These are phyloP conservation scores for Coptotermes formosanus DNA, from an alignment of 1,140 invertebrate genomes.

Conservation along the genomic window DNA sequence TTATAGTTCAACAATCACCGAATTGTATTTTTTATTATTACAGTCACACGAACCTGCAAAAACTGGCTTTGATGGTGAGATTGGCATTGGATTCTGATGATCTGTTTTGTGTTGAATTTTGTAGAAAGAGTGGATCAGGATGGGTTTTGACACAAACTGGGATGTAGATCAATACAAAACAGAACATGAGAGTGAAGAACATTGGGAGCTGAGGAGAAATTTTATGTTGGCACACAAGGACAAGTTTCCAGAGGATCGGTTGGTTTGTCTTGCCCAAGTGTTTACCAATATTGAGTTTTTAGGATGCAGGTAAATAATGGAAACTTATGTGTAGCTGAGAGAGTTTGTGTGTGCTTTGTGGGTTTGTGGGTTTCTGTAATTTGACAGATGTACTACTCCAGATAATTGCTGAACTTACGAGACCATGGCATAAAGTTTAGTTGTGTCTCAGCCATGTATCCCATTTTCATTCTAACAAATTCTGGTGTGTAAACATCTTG, in stretches of 20 bases:
- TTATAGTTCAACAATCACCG: too few relatives aligned
- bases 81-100: too few relatives aligned
- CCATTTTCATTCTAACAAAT: not conserved
- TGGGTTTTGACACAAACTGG: slow-evolving; percentile 47
- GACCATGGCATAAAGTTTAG: too few relatives aligned
- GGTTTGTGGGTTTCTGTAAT: not conserved
- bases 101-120: not conserved
- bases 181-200: slow-evolving; percentile 76
- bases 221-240: slow-evolving; percentile 73
- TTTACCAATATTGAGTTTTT: slow-evolving; percentile 81
- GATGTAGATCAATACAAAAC: slow-evolving; percentile 64
- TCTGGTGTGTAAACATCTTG: not conserved
- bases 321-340: not conserved
- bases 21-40: not conserved
- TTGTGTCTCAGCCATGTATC: not conserved
- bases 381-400: not conserved
- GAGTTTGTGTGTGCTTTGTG: not conserved
- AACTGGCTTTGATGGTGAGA: not conserved
- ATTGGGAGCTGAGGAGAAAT: slow-evolving; percentile 74
- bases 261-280: slow-evolving; percentile 78
- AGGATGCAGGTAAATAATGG: slow-evolving; percentile 66
- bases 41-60: not conserved
- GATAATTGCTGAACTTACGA: too few relatives aligned
- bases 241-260: slow-evolving; percentile 67
- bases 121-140: slow-evolving; percentile 1